phyloP scores from a whole-genome alignment of 2,797 vertebrate genomes.

The Cirrhinus molitorella region DNA sequence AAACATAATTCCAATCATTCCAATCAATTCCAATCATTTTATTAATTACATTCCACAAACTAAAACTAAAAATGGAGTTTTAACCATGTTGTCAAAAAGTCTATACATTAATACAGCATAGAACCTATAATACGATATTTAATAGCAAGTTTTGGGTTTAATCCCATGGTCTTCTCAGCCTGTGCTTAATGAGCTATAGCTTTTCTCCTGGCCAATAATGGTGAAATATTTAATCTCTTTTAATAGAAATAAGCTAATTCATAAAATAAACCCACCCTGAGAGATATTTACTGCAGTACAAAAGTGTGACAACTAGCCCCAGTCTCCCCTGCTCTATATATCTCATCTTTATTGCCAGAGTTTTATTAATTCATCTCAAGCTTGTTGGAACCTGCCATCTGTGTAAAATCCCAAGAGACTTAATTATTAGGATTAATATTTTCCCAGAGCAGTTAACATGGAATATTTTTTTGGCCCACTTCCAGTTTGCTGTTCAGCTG shows the following conservation, averaged over 20 bases:
- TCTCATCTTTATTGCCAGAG: neutral
- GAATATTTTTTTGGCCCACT: neutral
- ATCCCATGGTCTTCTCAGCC: neutral
- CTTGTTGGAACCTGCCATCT: constrained; percentile 11
- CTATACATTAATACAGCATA: neutral
- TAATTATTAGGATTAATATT: constrained; percentile 74
- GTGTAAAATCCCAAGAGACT: constrained; percentile 72
- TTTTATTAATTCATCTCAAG: neutral
- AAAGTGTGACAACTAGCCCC: neutral
- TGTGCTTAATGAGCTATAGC: neutral
- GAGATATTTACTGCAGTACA: neutral
- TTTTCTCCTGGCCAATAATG: neutral
- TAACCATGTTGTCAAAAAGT: neutral
- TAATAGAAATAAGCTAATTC: neutral
- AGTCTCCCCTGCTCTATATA: neutral
- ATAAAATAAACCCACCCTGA: neutral
- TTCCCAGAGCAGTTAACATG: constrained; percentile 10
- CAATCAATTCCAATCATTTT: neutral
- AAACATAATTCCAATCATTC: neutral
- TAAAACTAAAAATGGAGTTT: neutral
- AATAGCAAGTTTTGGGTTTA: neutral
- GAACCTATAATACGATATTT: neutral
- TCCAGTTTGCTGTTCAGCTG: neutral
- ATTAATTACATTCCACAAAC: neutral
- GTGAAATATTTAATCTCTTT: neutral